These are phyloP conservation scores for Gadus macrocephalus DNA, from an alignment of 2,113 vertebrate genomes.

Conservation along the genomic window DNA sequence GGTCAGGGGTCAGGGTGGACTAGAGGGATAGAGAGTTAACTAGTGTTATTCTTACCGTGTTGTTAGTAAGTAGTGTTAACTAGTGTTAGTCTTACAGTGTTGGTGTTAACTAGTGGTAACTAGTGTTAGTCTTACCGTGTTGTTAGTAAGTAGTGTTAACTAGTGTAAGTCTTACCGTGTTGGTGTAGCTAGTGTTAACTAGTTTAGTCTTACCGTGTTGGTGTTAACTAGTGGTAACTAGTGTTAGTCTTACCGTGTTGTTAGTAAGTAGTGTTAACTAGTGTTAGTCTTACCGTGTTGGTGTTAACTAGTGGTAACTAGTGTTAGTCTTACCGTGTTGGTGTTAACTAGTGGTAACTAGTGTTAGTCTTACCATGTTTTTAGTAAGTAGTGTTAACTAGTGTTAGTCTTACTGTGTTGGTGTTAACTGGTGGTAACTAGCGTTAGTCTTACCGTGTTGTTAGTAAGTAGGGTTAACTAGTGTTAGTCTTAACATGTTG, in stretches of 20 bases:
- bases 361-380: no score
- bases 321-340: no score
- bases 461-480: constrained; percentile 65
- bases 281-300: background rate
- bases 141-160: constrained; percentile 44
- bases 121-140: constrained; percentile 77
- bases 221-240: constrained; percentile 52
- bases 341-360: no score
- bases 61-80: constrained; percentile 46
- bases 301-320: background rate
- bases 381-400: no score
- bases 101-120: constrained; percentile 44
- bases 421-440: no score
- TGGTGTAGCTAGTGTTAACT: background rate
- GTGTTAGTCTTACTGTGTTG: no score
- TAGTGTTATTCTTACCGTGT: background rate
- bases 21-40: no score
- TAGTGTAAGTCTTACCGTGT: background rate
- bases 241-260: constrained; percentile 45
- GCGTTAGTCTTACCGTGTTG: background rate
- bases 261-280: no score
- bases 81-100: constrained; percentile 50
- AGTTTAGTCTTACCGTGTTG: background rate
- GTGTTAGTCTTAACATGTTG: constrained; percentile 76
- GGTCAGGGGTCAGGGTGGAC: no score